Conservation (phyloP, 2,113 vertebrate genomes). For the Psittacula cyanocephala region DNA sequence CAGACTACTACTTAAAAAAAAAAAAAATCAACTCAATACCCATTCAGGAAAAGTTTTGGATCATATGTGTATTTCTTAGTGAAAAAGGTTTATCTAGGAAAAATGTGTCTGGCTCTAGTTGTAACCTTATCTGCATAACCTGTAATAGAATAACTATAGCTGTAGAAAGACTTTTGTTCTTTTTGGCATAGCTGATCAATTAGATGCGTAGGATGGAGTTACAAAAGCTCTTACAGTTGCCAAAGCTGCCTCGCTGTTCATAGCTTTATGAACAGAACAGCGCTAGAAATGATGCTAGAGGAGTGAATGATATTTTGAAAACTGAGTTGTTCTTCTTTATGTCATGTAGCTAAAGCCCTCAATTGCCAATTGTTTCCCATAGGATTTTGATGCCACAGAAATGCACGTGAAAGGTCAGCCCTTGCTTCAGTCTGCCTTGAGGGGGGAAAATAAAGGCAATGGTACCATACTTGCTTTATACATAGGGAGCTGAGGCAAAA, state of each 20-base stretch:
- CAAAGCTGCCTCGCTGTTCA: background rate
- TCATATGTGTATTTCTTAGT: background rate
- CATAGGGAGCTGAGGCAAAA: background rate
- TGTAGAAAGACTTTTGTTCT: constrained; percentile 57
- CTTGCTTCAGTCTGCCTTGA: background rate
- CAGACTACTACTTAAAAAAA: background rate
- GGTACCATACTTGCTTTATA: background rate
- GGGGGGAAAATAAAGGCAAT: background rate
- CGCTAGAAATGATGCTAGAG: background rate
- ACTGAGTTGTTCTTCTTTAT: background rate
- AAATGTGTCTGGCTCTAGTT: background rate
- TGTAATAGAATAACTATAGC: constrained; percentile 44
- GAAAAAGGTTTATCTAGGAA: constrained; percentile 41
- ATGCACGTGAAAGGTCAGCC: background rate
- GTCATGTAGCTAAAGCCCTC: background rate
- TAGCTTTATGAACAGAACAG: background rate
- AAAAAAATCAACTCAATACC: background rate
- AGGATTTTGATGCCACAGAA: constrained; percentile 10
- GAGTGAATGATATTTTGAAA: constrained; percentile 23
- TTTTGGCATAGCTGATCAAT: constrained; percentile 46
- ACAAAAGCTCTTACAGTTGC: constrained; percentile 54
- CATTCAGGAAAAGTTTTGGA: constrained; percentile 21
- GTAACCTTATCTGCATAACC: constrained; percentile 59
- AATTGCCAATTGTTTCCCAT: background rate
- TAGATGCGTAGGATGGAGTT: constrained; percentile 54